phyloP scores from a whole-genome alignment of 2,113 vertebrate species.

The Amblyopsis rosae region DNA sequence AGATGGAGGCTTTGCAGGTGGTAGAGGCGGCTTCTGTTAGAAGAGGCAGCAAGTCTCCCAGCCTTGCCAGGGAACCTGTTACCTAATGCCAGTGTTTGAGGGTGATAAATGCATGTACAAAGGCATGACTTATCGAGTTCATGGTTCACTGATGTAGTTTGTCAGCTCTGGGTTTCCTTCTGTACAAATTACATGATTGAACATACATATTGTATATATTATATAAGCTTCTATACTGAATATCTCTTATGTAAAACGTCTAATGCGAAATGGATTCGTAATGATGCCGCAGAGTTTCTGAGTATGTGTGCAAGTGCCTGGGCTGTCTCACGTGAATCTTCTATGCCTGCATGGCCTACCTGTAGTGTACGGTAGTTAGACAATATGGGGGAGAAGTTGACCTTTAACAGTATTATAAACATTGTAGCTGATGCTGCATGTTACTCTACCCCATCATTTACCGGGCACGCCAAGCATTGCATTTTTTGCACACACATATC shows the following conservation, averaged over 20 bases:
- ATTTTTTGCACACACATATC: slow-evolving; percentile 18
- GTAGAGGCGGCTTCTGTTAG: slow-evolving; percentile 74
- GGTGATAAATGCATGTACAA: slow-evolving; percentile 72
- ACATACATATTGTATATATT: too few species aligned
- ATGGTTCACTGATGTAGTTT: slow-evolving; percentile 57
- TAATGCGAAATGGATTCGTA: too few species aligned
- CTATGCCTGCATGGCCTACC: background rate
- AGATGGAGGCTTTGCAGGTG: slow-evolving; percentile 83
- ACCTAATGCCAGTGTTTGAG: slow-evolving; percentile 63
- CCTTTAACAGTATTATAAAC: slow-evolving; percentile 57
- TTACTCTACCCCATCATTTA: slow-evolving; percentile 41
- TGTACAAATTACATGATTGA: too few species aligned
- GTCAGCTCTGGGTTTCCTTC: background rate
- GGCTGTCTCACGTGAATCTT: background rate
- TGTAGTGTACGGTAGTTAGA: slow-evolving; percentile 35
- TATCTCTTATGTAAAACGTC: too few species aligned
- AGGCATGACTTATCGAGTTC: slow-evolving; percentile 63
- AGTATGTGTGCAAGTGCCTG: background rate
- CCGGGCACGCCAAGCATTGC: slow-evolving; percentile 44
- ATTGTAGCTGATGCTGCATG: slow-evolving; percentile 32
- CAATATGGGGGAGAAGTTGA: slow-evolving; percentile 35
- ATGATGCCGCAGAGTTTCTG: background rate
- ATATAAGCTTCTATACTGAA: too few species aligned
- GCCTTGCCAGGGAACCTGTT: slow-evolving; percentile 58
- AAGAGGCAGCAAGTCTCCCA: slow-evolving; percentile 52